phyloP scores from a whole-genome alignment of 2,113 vertebrate genomes.

The Donacobius atricapilla region DNA sequence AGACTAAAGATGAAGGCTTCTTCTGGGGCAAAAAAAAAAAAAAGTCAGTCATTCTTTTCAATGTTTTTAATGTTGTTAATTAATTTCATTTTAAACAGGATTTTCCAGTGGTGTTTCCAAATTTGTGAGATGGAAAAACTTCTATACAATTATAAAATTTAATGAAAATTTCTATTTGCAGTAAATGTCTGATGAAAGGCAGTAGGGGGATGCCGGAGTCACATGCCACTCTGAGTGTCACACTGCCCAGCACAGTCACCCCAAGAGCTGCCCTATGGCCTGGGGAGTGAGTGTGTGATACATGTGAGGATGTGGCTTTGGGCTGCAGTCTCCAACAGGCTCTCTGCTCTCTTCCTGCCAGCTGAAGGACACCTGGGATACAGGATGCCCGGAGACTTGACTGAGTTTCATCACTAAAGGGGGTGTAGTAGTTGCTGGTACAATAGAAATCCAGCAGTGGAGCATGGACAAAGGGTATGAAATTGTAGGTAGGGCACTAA shows the following conservation, averaged over 20 bases:
- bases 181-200: not conserved
- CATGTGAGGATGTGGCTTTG: not conserved
- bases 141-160: not conserved
- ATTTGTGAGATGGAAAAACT: not conserved
- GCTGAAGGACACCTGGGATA: not conserved
- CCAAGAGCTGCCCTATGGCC: not conserved
- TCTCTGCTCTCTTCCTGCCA: not conserved
- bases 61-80: not conserved
- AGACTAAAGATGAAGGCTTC: not conserved
- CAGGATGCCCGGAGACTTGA: not conserved
- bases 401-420: not conserved
- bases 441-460: not conserved
- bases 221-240: accelerated
- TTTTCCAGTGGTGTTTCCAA: not conserved
- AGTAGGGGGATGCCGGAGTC: not conserved
- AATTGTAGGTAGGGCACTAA: not conserved
- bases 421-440: not conserved
- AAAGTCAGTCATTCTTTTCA: not conserved
- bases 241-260: not conserved
- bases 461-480: not conserved
- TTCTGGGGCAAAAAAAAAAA: not conserved
- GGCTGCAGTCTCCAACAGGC: not conserved
- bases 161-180: not conserved
- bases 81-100: not conserved
- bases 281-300: accelerated